These are phyloP conservation scores for Onychorhynchus coronatus DNA, from an alignment of 2,113 vertebrate species.

Conservation along the genomic window DNA sequence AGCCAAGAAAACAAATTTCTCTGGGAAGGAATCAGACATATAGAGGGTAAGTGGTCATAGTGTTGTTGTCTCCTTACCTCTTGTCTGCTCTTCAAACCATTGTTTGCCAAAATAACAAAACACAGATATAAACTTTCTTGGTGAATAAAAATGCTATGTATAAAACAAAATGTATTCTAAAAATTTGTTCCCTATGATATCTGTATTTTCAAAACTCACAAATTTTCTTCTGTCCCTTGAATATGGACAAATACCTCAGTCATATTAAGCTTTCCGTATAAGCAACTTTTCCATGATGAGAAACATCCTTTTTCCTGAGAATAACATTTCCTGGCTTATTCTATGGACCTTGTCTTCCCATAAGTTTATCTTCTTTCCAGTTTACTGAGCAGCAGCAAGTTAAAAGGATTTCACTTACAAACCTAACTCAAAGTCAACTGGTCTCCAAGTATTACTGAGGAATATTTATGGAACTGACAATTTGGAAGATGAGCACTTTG, in stretches of 20 bases:
- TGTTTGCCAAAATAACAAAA: background rate
- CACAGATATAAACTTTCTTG: background rate
- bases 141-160: background rate
- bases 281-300: background rate
- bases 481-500: background rate
- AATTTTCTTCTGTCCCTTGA: background rate
- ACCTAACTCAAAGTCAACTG: background rate
- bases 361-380: background rate
- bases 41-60: background rate
- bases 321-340: background rate
- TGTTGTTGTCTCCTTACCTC: background rate
- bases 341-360: background rate
- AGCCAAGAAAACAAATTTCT: background rate
- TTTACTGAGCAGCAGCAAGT: background rate
- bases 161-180: background rate
- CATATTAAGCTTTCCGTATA: background rate
- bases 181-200: background rate
- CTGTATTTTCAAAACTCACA: background rate
- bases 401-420: background rate
- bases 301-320: background rate
- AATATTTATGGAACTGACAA: background rate
- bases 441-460: background rate
- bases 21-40: background rate
- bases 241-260: background rate
- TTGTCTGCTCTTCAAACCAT: background rate